Percentiles rank a stretch among this genome's conserved stretches.
Conservation (phyloP, 2,113 vertebrate genomes). For the Caracal caracal region DNA sequence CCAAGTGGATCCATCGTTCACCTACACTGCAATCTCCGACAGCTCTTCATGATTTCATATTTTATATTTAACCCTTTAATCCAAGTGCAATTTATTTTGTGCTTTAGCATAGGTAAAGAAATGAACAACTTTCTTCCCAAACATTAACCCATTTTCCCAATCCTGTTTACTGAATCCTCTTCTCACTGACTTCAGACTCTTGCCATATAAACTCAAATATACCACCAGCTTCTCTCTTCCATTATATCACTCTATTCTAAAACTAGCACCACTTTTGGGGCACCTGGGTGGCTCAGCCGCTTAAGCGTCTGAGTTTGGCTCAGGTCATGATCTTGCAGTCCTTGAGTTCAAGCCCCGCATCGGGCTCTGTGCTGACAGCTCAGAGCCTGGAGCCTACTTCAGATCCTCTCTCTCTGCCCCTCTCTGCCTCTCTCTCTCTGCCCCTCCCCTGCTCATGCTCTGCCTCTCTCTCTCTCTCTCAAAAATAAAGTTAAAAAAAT, state of each 20-base stretch:
- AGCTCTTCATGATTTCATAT: background rate
- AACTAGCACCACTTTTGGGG: too few relatives aligned
- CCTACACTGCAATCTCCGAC: background rate
- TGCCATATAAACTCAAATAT: background rate
- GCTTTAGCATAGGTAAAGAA: background rate
- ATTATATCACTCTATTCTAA: background rate
- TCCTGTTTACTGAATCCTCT: background rate
- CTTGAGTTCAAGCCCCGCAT: too few relatives aligned
- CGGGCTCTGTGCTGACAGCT: too few relatives aligned
- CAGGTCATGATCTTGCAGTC: too few relatives aligned
- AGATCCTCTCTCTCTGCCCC: too few relatives aligned
- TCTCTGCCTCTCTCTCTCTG: too few relatives aligned
- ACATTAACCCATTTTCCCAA: background rate
- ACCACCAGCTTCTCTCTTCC: background rate
- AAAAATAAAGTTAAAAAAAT: too few relatives aligned
- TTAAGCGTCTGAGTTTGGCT: too few relatives aligned
- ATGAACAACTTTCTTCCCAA: background rate
- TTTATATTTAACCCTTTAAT: constrained; percentile 7
- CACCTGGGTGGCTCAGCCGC: too few relatives aligned
- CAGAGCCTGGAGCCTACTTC: too few relatives aligned
- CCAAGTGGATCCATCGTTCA: background rate
- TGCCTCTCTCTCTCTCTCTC: too few relatives aligned
- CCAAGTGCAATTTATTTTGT: background rate
- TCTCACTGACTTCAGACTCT: background rate
- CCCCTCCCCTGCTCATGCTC: too few relatives aligned